Evolutionary conservation across 1,140 invertebrate genomes (phyloP).

Genomic region (Calycopis cecrops): DNA sequence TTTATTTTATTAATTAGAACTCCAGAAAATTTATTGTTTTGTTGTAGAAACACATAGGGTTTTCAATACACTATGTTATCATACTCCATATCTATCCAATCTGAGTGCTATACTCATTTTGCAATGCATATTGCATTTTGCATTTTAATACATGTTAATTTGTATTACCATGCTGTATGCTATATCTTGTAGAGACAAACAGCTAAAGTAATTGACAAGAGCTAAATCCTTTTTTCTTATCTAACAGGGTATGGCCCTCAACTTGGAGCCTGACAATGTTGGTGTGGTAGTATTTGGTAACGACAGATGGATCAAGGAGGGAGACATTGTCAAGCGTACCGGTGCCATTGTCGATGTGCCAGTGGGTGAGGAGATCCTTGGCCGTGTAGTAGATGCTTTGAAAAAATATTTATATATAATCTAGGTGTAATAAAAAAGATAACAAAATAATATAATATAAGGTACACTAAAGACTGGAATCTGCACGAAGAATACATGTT

Average conservation of each 20-base stretch:
- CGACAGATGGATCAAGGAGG: slow-evolving; percentile 99
- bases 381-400: slow-evolving; percentile 99
- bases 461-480: slow-evolving; percentile 43
- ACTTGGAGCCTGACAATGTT: slow-evolving; percentile 99
- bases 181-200: too few species aligned
- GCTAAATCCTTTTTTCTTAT: slow-evolving; percentile 26
- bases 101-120: too few species aligned
- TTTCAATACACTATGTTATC: too few species aligned
- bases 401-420: slow-evolving; percentile 11
- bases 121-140: too few species aligned
- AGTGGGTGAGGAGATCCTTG: slow-evolving; percentile 95
- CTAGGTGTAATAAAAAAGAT: background rate
- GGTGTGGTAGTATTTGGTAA: slow-evolving; percentile 99
- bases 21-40: too few species aligned
- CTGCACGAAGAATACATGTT: slow-evolving; percentile 37
- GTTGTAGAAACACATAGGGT: too few species aligned
- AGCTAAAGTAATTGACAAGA: slow-evolving; percentile 84
- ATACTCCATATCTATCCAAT: too few species aligned
- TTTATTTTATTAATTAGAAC: too few species aligned
- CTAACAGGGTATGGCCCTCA: slow-evolving; percentile 97
- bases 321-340: slow-evolving; percentile 99
- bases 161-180: too few species aligned
- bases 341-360: slow-evolving; percentile 99
- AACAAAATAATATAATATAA: slow-evolving; percentile 3
- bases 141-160: too few species aligned